Base-by-base conservation (phyloP, 2,888 invertebrate genomes). In the Amaurobius ferox region DNA sequence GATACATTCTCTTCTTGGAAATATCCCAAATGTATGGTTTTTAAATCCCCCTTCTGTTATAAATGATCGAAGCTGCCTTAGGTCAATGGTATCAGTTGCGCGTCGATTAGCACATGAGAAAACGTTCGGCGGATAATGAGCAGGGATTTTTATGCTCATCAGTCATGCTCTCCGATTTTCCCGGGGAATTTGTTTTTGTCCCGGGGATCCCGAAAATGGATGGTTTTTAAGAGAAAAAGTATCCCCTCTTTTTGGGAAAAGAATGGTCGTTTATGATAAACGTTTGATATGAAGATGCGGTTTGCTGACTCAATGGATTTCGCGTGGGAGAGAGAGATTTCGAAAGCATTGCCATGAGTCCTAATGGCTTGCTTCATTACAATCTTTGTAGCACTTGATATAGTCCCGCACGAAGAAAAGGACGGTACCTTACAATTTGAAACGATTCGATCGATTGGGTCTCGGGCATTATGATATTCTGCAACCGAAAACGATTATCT, bases 81-180 rank as follows among this genome's bases (percentile, higher is more conserved):
- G 83, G 83, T 85, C 83, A 85, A 72, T 61, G 76, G 72, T 77
- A 85, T 85, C 83, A 77, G 77, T 72, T 85, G 29, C 71, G 66
- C 66, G 77, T 85, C 83, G 83, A 85, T 85, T 85, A 85, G 77
- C 66, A 28, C 66, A 6, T 19, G 32, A 55, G 68, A 32, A 44
- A 61, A 28, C 32, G n/a, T 16, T 32, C 23, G 19, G 19, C 26
- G 81, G 72, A 77, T 77, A 77, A 85, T 77, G 76, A 77, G 67
- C 35, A n/a, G 13, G 77, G 83, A 77, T 85, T 85, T 85, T 76
- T 76, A 62, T 39, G 77, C 77, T 85, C 83, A 85, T 85, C 83
- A 77, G 83, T 85, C 77, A 85, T 85, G 83, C 83, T 66, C 64
- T 81, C 26, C 77, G 35, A 55, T 72, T 77, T 85, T 67, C 32